These are phyloP conservation scores for Varanus salvator DNA, from an alignment of 2,113 vertebrate species.

Conservation along the genomic window DNA sequence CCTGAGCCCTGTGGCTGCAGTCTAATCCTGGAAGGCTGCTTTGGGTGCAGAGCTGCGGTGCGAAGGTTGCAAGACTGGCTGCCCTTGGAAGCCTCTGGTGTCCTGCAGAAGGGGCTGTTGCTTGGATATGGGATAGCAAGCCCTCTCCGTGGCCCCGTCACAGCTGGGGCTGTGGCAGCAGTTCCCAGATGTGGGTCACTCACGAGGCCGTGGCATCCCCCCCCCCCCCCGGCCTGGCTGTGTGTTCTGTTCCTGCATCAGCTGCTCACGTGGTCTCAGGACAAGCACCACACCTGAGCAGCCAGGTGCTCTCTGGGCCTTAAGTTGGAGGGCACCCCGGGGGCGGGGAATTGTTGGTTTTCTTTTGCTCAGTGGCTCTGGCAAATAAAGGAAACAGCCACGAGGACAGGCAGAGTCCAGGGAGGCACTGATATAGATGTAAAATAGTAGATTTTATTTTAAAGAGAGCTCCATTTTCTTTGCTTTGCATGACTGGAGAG, in stretches of 20 bases:
- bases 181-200: background rate
- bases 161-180: background rate
- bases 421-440: constrained; percentile 42
- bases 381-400: background rate
- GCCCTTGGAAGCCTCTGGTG: too few species aligned
- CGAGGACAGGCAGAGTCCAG: constrained; percentile 24
- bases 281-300: background rate
- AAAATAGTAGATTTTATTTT: constrained; percentile 55
- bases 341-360: background rate
- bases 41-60: too few species aligned
- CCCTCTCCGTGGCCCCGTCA: background rate
- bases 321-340: too few species aligned
- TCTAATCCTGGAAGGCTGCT: too few species aligned
- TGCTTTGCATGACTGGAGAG: constrained; percentile 73
- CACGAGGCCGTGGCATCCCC: too few species aligned
- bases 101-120: too few species aligned
- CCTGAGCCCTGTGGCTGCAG: too few species aligned
- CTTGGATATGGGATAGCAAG: too few species aligned
- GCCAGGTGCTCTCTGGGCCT: background rate
- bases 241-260: background rate
- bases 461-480: constrained; percentile 71
- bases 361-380: constrained; percentile 3
- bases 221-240: too few species aligned
- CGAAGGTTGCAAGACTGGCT: too few species aligned
- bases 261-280: background rate